These are phyloP conservation scores for Bombyx mandarina DNA, from an alignment of 1,140 invertebrate species.

Conservation along the genomic window DNA sequence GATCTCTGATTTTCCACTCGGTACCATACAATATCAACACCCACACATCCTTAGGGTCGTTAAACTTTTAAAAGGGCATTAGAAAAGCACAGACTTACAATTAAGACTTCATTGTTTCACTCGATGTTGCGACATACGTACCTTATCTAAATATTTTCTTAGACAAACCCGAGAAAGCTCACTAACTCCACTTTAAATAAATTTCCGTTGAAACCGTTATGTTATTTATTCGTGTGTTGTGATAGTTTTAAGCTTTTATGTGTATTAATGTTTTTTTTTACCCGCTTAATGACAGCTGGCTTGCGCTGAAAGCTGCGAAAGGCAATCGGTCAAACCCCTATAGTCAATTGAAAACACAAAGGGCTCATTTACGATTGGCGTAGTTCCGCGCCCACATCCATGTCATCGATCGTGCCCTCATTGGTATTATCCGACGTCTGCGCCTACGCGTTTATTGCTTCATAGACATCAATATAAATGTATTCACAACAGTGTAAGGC, in stretches of 20 bases:
- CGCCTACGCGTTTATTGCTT: neutral
- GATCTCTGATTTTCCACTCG: constrained; percentile 6
- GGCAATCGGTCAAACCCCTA: constrained; percentile 52
- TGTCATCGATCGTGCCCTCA: constrained; percentile 55
- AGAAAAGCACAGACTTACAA: constrained; percentile 44
- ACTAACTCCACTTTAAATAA: constrained; percentile 13
- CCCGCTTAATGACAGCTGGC: no score
- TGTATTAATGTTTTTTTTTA: no score
- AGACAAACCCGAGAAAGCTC: constrained; percentile 14
- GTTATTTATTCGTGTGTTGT: constrained; percentile 15
- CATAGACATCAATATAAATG: constrained; percentile 1
- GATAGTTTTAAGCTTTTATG: no score
- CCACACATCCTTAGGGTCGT: constrained; percentile 38
- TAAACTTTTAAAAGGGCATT: constrained; percentile 35
- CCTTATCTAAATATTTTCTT: constrained; percentile 48
- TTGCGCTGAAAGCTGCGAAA: constrained; percentile 15
- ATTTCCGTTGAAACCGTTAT: no score
- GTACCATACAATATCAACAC: constrained; percentile 17
- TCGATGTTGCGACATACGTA: constrained; percentile 44
- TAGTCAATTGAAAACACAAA: constrained; percentile 57
- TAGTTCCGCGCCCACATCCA: constrained; percentile 45
- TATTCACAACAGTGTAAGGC: constrained; percentile 11
- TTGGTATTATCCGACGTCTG: constrained; percentile 21
- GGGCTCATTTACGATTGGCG: constrained; percentile 48
- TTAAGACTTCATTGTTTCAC: constrained; percentile 61